A percentile compares a stretch with the other conserved stretches of the same genome.
phyloP scores from a whole-genome alignment of 1,140 invertebrate genomes.

The Lethrus apterus region DNA sequence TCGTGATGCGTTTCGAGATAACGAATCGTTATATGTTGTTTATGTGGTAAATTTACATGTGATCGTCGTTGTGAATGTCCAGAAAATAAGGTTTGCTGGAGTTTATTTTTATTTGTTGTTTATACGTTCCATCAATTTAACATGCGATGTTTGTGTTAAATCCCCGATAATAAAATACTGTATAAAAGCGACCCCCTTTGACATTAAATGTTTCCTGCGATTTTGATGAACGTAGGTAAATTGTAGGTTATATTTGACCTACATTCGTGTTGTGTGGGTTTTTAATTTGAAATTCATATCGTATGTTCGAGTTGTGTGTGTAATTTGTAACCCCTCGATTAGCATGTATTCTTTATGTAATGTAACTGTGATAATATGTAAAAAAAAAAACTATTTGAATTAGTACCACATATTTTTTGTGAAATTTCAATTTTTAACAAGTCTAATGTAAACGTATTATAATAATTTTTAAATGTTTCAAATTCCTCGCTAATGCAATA shows the following conservation, averaged over 20 bases:
- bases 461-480: too few species aligned
- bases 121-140: neutral
- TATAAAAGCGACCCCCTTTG: neutral
- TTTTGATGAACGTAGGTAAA: neutral
- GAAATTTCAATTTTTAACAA: too few species aligned
- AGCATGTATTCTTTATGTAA: too few species aligned
- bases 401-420: too few species aligned
- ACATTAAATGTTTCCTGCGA: neutral
- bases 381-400: too few species aligned
- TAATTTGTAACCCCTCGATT: too few species aligned
- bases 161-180: neutral
- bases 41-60: neutral
- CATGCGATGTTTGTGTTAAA: neutral
- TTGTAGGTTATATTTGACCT: constrained; percentile 13
- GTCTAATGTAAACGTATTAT: too few species aligned
- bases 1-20: constrained; percentile 3
- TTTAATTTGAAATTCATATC: too few species aligned
- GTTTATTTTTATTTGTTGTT: neutral
- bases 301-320: too few species aligned
- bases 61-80: neutral
- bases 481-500: too few species aligned
- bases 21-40: neutral
- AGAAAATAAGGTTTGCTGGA: neutral
- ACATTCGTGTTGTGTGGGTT: too few species aligned
- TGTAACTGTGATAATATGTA: too few species aligned